phyloP scores from a whole-genome alignment of 2,797 vertebrate genomes.

The Heterohyrax brucei region DNA sequence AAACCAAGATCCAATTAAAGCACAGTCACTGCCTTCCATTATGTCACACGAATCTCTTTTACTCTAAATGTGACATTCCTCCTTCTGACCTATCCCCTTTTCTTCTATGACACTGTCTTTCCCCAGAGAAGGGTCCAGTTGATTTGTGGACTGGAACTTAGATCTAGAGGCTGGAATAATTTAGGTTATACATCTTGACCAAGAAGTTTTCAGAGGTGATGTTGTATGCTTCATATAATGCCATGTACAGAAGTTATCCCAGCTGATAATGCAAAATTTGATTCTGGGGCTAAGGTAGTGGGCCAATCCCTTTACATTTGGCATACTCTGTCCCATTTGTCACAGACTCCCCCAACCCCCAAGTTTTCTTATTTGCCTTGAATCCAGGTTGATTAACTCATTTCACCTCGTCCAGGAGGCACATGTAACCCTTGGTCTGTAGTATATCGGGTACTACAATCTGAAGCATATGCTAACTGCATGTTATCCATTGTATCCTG shows the following conservation, averaged over 20 bases:
- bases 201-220: slow-evolving; percentile 42
- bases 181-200: slow-evolving; percentile 31
- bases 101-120: not conserved
- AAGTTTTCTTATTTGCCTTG: not conserved
- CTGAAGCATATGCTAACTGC: not conserved
- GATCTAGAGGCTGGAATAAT: slow-evolving; percentile 13
- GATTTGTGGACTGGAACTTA: not conserved
- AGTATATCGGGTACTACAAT: not conserved
- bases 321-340: not conserved
- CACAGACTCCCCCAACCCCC: not conserved
- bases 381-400: not conserved
- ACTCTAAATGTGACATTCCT: not conserved
- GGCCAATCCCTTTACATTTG: not conserved
- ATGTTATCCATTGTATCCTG: not conserved
- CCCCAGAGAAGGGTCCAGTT: not conserved
- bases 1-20: slow-evolving; percentile 6
- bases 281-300: not conserved
- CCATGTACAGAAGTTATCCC: not conserved
- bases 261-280: not conserved
- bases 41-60: not conserved
- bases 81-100: not conserved
- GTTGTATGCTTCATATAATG: not conserved
- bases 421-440: not conserved
- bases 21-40: not conserved
- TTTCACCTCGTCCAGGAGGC: not conserved